Evolutionary conservation across 2,113 vertebrate genomes (phyloP), one percentile per base, ranked within the genome.

Genomic region (Dolichotis patagonum): DNA sequence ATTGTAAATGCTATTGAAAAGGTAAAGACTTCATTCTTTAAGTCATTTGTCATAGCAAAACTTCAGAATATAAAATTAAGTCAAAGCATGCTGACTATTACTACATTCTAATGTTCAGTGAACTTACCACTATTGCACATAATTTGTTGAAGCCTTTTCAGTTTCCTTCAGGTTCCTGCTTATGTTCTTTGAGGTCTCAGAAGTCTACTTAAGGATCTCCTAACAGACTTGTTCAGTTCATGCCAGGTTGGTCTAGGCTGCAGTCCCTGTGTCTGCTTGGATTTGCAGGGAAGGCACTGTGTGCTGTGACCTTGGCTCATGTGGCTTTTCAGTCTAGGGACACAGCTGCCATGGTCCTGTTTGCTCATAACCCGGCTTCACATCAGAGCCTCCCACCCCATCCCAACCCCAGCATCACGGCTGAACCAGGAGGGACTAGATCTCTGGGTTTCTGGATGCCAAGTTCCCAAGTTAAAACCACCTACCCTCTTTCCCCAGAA

Each of bases 241-340:
- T 35, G 69, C 30, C 22, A 11, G 54, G 14, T n/a, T n/a, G 0
- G 30, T 88, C 10, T 35, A 24, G 81, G 28, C 12, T 1, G 32
- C 0, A 0, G 20, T 24, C 4, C 22, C 12, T 10, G 2, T 0
- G 0, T 13, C 32, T 67, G 62, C 65, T 20, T 32, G 41, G 35
- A 56, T 49, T 38, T 80, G 6, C 26, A 35, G 73, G n/a, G 24
- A 19, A 56, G 54, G 13, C 6, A 13, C 30, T 0, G 0, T 5
- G 1, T 7, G 19, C 35, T 77, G 35, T 0, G 2, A 43, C 11
- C 60, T 56, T 52, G 58, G 56, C 20, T 7, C 0, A 1, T 11
- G 20, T 41, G 87, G 63, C 28, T 12, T 52, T 69, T 54, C 30
- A 67, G 11, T 3, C 12, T 6, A 49, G 28, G 54, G 52, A 52